Conservation (phyloP, 92 coral and sea anemone genomes). For the Palythoa grandis region DNA sequence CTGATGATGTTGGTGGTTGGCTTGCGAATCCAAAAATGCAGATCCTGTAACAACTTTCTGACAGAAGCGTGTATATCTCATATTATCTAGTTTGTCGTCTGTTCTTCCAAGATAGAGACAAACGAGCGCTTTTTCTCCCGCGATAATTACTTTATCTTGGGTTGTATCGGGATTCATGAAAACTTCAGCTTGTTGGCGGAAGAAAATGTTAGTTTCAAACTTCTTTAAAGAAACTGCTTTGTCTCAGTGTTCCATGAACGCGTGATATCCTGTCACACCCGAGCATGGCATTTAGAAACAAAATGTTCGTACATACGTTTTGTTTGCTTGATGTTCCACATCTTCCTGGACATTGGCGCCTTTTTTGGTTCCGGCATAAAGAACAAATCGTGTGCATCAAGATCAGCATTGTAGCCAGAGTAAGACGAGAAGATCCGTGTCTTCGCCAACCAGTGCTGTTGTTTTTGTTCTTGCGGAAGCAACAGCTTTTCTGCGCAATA, state of each 20-base stretch:
- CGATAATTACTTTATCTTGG: too few species aligned
- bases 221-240: slow-evolving; percentile 2
- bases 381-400: too few species aligned
- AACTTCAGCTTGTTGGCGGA: too few species aligned
- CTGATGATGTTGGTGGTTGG: slow-evolving; percentile 53
- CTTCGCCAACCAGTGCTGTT: too few species aligned
- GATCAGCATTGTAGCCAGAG: too few species aligned
- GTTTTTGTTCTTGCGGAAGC: too few species aligned
- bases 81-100: slow-evolving; percentile 44
- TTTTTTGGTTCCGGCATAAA: too few species aligned
- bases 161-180: too few species aligned
- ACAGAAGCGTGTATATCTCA: slow-evolving; percentile 54
- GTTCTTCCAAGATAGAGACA: slow-evolving; percentile 5
- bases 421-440: slow-evolving; percentile 64
- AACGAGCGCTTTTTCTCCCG: too few species aligned
- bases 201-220: not conserved
- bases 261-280: too few species aligned
- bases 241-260: not conserved
- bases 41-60: slow-evolving; percentile 46
- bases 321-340: not conserved
- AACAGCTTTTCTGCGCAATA: slow-evolving; percentile 53
- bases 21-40: slow-evolving; percentile 26
- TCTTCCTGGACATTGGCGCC: too few species aligned
- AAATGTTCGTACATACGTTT: not conserved
- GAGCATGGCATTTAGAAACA: too few species aligned